Base-by-base conservation (phyloP, 2,797 vertebrate genomes). In the Hipposideros larvatus region DNA sequence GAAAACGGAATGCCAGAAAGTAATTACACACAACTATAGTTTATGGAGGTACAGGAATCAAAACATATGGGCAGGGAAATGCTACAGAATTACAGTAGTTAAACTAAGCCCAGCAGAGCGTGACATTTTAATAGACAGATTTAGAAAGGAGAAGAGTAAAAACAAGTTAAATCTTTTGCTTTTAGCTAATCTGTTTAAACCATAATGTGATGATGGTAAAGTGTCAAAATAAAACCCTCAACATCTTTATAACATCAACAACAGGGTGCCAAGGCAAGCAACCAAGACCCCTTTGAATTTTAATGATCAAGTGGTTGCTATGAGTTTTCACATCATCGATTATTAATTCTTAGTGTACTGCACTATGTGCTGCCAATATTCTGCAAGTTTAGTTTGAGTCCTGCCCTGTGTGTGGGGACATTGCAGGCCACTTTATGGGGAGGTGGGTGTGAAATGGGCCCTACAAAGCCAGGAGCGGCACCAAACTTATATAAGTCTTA, bases 31-130 rank as follows among this genome's bases (percentile, higher is more conserved):
- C 19, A 63, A 63, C 75, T 90, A 93, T 73, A 88, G 83, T 93
- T 96, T 96, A 95, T 63, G 90, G 89, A 95, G 68, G 66, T 63
- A 68, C 16, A 97, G 68, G 19, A 94, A 96, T 83, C 89, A 96
- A 97, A 97, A 96, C 93, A 97, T 88, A 97, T 59, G 96, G 92
- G 89, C 53, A 95, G 48, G 59, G 83, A 95, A 95, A 87, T 87
- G 71, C 51, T 74, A 83, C 73, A 85, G 63, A 97, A 92, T 88
- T 90, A 91, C 0, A 96, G 89, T 61, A 92, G 84, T 92, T 96
- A 95, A 95, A 93, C 41, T 73, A 91, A 93, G 91, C 88, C 92
- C 91, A 96, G 46, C 41, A 87, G 89, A 95, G 79, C 41, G 68
- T 28, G 10, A 14, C 55, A 94, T 93, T 96, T 94, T 96, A 95